phyloP scores from a whole-genome alignment of 2,888 invertebrate genomes.

The Anthophora plumipes region DNA sequence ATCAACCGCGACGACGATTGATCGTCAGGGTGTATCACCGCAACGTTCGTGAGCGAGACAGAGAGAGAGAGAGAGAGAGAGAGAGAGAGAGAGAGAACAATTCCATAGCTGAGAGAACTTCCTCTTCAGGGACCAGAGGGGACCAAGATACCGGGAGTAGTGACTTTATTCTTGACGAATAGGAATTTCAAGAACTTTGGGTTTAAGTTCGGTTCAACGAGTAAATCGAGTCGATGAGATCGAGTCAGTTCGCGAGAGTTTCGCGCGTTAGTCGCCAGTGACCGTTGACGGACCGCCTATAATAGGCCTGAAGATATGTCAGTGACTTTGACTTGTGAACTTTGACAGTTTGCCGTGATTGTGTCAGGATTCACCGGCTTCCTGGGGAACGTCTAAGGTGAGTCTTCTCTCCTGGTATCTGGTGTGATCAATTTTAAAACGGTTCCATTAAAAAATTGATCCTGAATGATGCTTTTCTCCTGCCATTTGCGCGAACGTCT shows the following conservation, averaged over 20 bases:
- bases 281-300: conserved; percentile 19
- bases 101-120: too few species aligned
- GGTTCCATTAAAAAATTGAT: too few species aligned
- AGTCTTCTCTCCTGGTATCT: conserved; percentile 42
- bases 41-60: too few species aligned
- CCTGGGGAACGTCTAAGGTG: conserved; percentile 68
- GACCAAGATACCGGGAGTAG: background rate
- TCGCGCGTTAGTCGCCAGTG: conserved; percentile 35
- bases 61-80: too few species aligned
- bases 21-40: too few species aligned
- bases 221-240: conserved; percentile 24
- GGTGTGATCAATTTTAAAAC: too few species aligned
- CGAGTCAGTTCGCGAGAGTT: conserved; percentile 12
- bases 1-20: too few species aligned
- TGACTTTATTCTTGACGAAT: too few species aligned
- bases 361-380: conserved; percentile 68
- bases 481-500: too few species aligned
- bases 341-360: conserved; percentile 76
- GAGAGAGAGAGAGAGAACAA: too few species aligned
- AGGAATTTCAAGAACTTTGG: background rate
- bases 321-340: conserved; percentile 78
- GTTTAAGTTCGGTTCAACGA: background rate
- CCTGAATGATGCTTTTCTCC: too few species aligned
- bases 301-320: conserved; percentile 71
- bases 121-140: background rate